Percentiles rank a stretch among this genome's conserved stretches.
These are phyloP conservation scores for Heptranchias perlo DNA, from an alignment of 2,113 vertebrate species.

Conservation along the genomic window DNA sequence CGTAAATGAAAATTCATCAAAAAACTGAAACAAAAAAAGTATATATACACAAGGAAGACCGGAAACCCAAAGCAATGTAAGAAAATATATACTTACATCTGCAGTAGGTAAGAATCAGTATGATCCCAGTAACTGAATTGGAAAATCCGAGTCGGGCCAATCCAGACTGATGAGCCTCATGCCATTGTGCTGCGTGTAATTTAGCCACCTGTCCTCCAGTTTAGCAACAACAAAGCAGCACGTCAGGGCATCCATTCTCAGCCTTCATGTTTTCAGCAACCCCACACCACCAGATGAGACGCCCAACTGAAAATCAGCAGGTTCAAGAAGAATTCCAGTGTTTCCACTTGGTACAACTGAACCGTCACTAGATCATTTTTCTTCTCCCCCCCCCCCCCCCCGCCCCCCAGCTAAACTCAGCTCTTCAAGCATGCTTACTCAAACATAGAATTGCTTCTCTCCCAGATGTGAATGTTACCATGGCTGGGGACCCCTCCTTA, in stretches of 20 bases:
- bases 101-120: background rate
- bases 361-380: background rate
- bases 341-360: background rate
- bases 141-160: background rate
- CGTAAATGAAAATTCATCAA: background rate
- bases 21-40: background rate
- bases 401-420: background rate
- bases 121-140: background rate
- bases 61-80: background rate
- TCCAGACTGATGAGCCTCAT: background rate
- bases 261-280: background rate
- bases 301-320: background rate
- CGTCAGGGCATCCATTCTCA: background rate
- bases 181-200: background rate
- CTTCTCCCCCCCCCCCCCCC: background rate
- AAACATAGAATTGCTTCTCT: background rate
- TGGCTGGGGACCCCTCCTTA: slow-evolving; percentile 18
- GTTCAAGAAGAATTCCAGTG: background rate
- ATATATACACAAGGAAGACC: background rate
- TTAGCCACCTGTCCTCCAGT: background rate
- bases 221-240: background rate
- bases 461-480: background rate
- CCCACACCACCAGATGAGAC: background rate
- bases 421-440: background rate
- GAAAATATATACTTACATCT: background rate